Percentiles rank a stretch among this genome's conserved stretches.
phyloP scores from a whole-genome alignment of 2,888 invertebrate species.

The Tetramorium bicarinatum region DNA sequence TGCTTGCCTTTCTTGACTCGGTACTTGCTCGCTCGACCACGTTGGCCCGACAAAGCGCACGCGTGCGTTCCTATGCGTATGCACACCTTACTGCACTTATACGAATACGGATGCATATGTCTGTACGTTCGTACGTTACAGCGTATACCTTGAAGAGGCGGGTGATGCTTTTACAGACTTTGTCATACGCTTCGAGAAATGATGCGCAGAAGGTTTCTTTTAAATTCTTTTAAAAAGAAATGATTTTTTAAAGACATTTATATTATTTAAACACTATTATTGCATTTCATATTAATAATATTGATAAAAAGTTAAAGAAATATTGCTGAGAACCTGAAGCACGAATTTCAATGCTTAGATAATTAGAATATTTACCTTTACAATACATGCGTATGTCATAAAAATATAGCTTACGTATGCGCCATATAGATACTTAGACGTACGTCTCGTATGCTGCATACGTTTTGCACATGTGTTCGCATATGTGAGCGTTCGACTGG shows the following conservation, averaged over 20 bases:
- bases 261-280: too few relatives aligned
- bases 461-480: not conserved
- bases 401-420: not conserved
- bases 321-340: not conserved
- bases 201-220: not conserved
- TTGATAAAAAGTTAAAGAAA: not conserved
- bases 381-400: not conserved
- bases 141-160: constrained; percentile 32
- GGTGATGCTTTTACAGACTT: not conserved
- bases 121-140: not conserved
- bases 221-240: not conserved
- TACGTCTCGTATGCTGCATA: constrained; percentile 7
- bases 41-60: constrained; percentile 39
- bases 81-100: not conserved
- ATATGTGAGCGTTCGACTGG: constrained; percentile 68
- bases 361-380: not conserved
- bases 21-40: constrained; percentile 23
- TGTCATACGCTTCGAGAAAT: constrained; percentile 21
- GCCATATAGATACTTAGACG: constrained; percentile 1
- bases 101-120: not conserved
- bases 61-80: constrained; percentile 24
- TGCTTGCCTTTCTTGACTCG: constrained; percentile 66
- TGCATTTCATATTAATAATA: not conserved
- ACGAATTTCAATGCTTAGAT: not conserved
- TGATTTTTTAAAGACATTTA: not conserved